phyloP scores from a whole-genome alignment of 2,113 vertebrate genomes.

The Microtus ochrogaster region DNA sequence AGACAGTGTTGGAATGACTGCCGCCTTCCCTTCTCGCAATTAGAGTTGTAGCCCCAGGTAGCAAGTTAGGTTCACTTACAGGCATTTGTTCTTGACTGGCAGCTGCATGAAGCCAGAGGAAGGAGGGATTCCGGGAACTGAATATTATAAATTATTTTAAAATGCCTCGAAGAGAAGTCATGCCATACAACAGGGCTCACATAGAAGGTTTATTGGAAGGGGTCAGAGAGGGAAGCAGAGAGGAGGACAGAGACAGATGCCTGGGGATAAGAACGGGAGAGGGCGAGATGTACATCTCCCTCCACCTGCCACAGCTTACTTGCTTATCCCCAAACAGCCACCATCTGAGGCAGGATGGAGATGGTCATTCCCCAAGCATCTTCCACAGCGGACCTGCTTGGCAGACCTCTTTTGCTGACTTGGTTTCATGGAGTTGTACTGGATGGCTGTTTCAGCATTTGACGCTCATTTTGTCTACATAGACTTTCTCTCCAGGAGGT shows the following conservation, averaged over 20 bases:
- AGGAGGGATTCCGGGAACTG: not conserved
- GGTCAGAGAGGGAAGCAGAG: too few species aligned
- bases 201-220: too few species aligned
- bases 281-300: not conserved
- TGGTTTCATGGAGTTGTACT: constrained; percentile 25
- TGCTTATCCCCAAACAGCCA: not conserved
- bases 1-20: constrained; percentile 27
- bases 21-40: constrained; percentile 20
- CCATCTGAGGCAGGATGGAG: not conserved
- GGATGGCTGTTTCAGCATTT: not conserved
- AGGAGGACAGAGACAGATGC: too few species aligned
- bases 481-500: not conserved
- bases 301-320: not conserved
- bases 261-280: too few species aligned
- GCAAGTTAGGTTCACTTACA: not conserved
- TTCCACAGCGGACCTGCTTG: not conserved
- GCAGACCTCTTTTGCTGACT: not conserved
- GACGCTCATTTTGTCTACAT: not conserved
- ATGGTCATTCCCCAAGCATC: not conserved
- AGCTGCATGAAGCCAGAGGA: not conserved
- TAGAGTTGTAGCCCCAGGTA: not conserved
- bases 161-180: too few species aligned
- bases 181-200: too few species aligned
- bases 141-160: too few species aligned
- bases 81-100: constrained; percentile 9